Percentiles rank a stretch among this genome's conserved stretches.
Evolutionary conservation across 2,113 vertebrate species (phyloP).

Genomic region (Hemiscyllium ocellatum): DNA sequence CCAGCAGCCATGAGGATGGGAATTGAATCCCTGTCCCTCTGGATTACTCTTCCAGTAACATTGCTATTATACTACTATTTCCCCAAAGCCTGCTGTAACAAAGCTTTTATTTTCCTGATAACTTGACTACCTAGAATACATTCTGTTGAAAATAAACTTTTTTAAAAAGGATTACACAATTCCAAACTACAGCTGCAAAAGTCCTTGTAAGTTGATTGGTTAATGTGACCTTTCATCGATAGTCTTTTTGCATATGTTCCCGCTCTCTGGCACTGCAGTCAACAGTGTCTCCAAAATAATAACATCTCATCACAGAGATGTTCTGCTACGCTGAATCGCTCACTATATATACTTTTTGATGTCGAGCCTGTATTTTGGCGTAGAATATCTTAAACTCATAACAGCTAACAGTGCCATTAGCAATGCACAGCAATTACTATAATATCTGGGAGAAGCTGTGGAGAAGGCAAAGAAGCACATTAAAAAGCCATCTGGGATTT

Average conservation of each 20-base stretch:
- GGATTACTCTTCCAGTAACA: no score
- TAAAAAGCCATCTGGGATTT: neutral
- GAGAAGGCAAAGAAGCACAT: neutral
- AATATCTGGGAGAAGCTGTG: neutral
- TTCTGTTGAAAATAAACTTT: neutral
- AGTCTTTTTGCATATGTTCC: neutral
- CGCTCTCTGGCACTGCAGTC: neutral
- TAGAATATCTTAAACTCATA: neutral
- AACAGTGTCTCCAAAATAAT: neutral
- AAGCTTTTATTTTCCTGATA: neutral
- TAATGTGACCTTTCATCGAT: neutral
- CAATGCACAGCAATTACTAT: neutral
- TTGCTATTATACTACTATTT: no score
- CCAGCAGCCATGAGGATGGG: no score
- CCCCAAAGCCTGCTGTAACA: no score
- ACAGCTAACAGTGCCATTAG: neutral
- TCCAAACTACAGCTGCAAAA: neutral
- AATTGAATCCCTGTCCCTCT: no score
- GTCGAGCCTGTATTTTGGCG: neutral
- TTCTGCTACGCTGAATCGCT: neutral
- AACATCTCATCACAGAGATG: neutral
- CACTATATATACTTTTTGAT: neutral
- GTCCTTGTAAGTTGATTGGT: neutral
- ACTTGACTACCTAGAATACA: neutral
- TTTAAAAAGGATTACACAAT: neutral